Evolutionary conservation across 2,113 vertebrate species (phyloP).

Genomic region (Natator depressus): DNA sequence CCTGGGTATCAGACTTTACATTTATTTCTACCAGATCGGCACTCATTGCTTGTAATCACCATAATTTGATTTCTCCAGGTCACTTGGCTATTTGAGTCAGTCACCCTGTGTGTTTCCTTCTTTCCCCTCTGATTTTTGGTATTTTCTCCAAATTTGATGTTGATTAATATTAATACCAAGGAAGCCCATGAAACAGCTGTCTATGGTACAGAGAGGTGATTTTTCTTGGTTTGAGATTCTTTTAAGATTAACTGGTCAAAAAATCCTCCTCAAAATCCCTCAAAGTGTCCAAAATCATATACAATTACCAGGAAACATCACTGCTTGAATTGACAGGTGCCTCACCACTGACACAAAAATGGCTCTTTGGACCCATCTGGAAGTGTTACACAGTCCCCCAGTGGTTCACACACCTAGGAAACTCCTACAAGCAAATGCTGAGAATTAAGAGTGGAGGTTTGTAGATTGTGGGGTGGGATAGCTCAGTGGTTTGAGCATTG

Average conservation of each 20-base stretch:
- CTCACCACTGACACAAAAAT: not conserved
- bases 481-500: too few relatives aligned
- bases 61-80: not conserved
- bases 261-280: not conserved
- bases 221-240: not conserved
- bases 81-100: rapidly evolving
- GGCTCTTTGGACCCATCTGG: not conserved
- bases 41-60: not conserved
- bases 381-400: not conserved
- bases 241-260: not conserved
- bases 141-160: not conserved
- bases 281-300: not conserved
- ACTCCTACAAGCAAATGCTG: not conserved
- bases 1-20: not conserved
- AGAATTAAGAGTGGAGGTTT: not conserved
- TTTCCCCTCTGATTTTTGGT: not conserved
- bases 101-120: not conserved
- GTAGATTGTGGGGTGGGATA: not conserved
- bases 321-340: not conserved
- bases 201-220: not conserved
- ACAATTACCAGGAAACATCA: not conserved
- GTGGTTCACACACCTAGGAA: not conserved
- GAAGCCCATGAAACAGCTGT: not conserved
- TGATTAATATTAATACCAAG: not conserved
- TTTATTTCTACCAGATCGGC: rapidly evolving